A percentile compares a stretch with the other conserved stretches of the same genome.
These are phyloP conservation scores for Phocides pigmalion DNA, from an alignment of 1,140 invertebrate species.

Conservation along the genomic window DNA sequence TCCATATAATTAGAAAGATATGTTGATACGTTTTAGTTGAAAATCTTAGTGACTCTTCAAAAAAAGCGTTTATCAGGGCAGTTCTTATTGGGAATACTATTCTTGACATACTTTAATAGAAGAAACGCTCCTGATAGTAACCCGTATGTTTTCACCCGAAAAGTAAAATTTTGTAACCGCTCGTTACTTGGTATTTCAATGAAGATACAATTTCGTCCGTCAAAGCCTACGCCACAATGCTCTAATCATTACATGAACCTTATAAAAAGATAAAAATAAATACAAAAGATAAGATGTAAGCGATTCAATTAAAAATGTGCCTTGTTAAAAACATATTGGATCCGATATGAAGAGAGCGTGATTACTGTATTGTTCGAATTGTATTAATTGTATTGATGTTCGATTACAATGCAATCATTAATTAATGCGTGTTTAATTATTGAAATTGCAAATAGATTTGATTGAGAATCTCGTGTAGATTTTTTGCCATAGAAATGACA, in stretches of 20 bases:
- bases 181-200: neutral
- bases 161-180: neutral
- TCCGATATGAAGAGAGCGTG: slow-evolving; percentile 5
- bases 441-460: neutral
- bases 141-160: slow-evolving; percentile 38
- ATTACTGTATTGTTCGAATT: slow-evolving; percentile 10
- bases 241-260: slow-evolving; percentile 1
- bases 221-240: slow-evolving; percentile 39
- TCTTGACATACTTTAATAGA: neutral
- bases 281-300: slow-evolving; percentile 1
- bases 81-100: too few relatives aligned
- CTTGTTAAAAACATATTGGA: slow-evolving; percentile 11
- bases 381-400: slow-evolving; percentile 6
- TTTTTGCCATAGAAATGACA: too few relatives aligned
- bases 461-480: too few relatives aligned
- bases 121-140: slow-evolving; percentile 3
- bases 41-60: too few relatives aligned
- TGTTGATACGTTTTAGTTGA: too few relatives aligned
- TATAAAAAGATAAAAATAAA: slow-evolving; percentile 3
- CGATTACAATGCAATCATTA: slow-evolving; percentile 1
- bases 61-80: too few relatives aligned
- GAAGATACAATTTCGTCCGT: neutral
- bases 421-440: neutral
- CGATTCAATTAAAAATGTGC: slow-evolving; percentile 17
- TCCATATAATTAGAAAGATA: too few relatives aligned